phyloP scores from a whole-genome alignment of 2,888 invertebrate genomes.

The Pogonocherus hispidulus region DNA sequence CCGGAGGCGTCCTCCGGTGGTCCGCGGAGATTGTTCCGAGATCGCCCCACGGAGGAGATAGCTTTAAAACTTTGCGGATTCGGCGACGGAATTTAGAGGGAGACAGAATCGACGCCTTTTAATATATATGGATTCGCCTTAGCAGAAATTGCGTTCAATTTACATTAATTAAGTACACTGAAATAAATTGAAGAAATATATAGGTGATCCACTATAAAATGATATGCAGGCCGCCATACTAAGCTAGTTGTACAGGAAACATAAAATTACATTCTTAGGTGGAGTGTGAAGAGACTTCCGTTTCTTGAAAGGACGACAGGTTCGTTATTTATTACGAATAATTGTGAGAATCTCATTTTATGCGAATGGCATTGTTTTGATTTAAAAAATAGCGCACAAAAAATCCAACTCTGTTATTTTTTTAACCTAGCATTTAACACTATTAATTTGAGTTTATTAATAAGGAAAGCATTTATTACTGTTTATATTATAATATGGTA shows the following conservation, averaged over 20 bases:
- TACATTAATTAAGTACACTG: too few species aligned
- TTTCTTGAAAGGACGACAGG: slow-evolving; percentile 32
- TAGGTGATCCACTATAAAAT: not conserved
- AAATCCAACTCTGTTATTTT: not conserved
- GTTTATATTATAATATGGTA: not conserved
- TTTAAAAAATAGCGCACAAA: not conserved
- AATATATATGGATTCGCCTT: too few species aligned
- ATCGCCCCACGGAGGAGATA: too few species aligned
- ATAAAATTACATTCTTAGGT: slow-evolving; percentile 35
- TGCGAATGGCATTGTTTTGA: not conserved
- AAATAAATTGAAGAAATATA: not conserved
- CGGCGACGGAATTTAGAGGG: too few species aligned
- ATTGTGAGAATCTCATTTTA: slow-evolving; percentile 27
- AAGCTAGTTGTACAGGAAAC: slow-evolving; percentile 29
- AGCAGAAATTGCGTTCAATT: too few species aligned
- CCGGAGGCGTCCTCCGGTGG: too few species aligned
- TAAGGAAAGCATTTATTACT: not conserved
- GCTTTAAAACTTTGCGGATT: too few species aligned
- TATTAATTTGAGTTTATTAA: not conserved
- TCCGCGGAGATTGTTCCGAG: too few species aligned
- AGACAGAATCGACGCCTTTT: too few species aligned
- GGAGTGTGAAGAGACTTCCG: slow-evolving; percentile 39
- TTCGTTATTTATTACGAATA: slow-evolving; percentile 6
- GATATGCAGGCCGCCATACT: not conserved
- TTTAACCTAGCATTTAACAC: not conserved